Evolutionary conservation across 2,888 invertebrate species (phyloP), one percentile per base, ranked within the genome.

Genomic region (Unio delphinus): DNA sequence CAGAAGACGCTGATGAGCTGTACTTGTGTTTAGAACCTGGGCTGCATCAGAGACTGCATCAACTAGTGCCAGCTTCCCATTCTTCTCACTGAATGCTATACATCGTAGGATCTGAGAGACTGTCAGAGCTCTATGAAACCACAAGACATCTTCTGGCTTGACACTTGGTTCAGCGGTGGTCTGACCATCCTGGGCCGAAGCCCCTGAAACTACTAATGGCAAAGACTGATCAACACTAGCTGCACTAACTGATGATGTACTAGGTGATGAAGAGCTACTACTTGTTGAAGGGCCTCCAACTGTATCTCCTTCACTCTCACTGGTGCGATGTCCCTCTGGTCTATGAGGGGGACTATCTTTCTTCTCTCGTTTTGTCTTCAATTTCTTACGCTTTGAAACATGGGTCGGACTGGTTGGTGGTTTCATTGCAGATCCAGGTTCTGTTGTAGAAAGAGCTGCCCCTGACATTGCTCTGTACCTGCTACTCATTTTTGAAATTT

Each of bases 101-200:
- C 83, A 83, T 8, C 88, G 80, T 18, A 89, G 76, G n/a, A 89
- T 86, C 72, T 86, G 86, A 5, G 88, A 87, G 64, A 87, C 81
- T 34, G 85, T 86, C n/a, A 86, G 73, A 8, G 87, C 87, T 20
- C 86, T 79, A 61, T 87, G 85, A 64, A 88, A 86, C 89, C 89
- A 89, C 1, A 87, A 75, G 74, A 86, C 82, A 61, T 89, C 88
- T 63, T 89, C 89, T n/a, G 74, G 69, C 64, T 79, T 78, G n/a
- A 69, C 64, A 45, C 65, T 67, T 26, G 69, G 61, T 0, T 57
- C 15, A 55, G 60, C 68, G 57, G 67, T 73, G 6, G 76, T 45
- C 5, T 76, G 64, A 26, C 11, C 30, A 64, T 11, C 28, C 64
- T 69, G 68, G 20, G 75, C 68, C 1, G 78, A 74, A 3, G 79